Evolutionary conservation across 2,888 invertebrate genomes (phyloP).

Genomic region (Drosophila suboccidentalis): DNA sequence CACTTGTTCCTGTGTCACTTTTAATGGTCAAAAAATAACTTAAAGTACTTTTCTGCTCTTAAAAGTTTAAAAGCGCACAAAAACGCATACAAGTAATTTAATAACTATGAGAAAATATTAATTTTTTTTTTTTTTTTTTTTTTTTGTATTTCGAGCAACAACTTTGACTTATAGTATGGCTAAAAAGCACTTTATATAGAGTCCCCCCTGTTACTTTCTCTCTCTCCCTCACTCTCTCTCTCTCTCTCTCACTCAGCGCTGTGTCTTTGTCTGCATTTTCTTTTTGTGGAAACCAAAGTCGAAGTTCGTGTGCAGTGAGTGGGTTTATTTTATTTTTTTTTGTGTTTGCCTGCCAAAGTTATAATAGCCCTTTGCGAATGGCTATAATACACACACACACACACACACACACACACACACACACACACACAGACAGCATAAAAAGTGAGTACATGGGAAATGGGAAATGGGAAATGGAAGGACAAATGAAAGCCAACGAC

Average conservation of each 20-base stretch:
- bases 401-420: constrained; percentile 3
- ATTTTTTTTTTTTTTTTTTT: constrained; percentile 1
- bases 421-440: constrained; percentile 14
- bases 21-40: neutral
- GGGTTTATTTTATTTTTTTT: constrained; percentile 38
- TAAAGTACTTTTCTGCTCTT: neutral
- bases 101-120: constrained; percentile 35
- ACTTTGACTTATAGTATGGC: constrained; percentile 36
- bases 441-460: constrained; percentile 29
- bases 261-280: neutral
- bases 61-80: constrained; percentile 12
- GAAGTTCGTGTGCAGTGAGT: constrained; percentile 34
- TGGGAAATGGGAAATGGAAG: constrained; percentile 32
- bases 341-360: constrained; percentile 57
- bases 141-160: constrained; percentile 9
- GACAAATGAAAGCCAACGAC: constrained; percentile 68
- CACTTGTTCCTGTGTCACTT: too few relatives aligned
- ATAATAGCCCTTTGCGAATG: constrained; percentile 73
- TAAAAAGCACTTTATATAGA: constrained; percentile 38
- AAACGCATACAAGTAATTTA: constrained; percentile 21
- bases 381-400: constrained; percentile 21
- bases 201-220: neutral
- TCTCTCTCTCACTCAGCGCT: too few relatives aligned
- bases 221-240: too few relatives aligned
- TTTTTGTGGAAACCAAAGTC: constrained; percentile 24